Evolutionary conservation across 2,888 invertebrate species (phyloP).

Genomic region (Flabesymbios commensalis): DNA sequence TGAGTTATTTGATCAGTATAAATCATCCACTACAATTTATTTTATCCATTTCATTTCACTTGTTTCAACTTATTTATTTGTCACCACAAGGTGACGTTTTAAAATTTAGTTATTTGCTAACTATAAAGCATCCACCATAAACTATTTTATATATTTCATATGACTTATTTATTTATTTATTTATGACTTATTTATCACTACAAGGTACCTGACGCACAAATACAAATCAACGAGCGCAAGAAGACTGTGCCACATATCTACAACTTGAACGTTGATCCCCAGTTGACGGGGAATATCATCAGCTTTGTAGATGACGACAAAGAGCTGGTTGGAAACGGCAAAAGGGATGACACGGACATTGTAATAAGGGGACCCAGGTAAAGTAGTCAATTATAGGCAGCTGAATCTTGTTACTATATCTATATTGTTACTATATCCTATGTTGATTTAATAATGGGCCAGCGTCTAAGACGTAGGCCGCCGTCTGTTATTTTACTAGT

Average conservation of each 20-base stretch:
- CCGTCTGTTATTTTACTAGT: too few species aligned
- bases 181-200: not conserved
- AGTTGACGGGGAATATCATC: constrained; percentile 64
- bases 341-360: constrained; percentile 60
- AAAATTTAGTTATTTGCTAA: too few species aligned
- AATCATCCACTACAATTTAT: too few species aligned
- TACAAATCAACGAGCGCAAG: constrained; percentile 35
- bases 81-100: too few species aligned
- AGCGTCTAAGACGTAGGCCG: too few species aligned
- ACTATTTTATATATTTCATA: not conserved
- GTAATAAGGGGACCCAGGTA: constrained; percentile 64
- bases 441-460: too few species aligned
- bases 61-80: too few species aligned
- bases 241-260: constrained; percentile 64
- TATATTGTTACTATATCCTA: too few species aligned
- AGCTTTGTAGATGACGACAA: constrained; percentile 64
- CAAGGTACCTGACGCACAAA: not conserved
- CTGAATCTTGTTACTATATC: too few species aligned
- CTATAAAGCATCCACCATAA: not conserved
- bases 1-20: too few species aligned
- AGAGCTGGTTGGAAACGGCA: constrained; percentile 60
- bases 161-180: not conserved
- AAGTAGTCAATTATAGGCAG: too few species aligned
- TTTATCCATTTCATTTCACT: too few species aligned
- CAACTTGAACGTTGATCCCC: constrained; percentile 67